Conservation (phyloP, 2,888 invertebrate species). For the Nomada hirtipes region DNA sequence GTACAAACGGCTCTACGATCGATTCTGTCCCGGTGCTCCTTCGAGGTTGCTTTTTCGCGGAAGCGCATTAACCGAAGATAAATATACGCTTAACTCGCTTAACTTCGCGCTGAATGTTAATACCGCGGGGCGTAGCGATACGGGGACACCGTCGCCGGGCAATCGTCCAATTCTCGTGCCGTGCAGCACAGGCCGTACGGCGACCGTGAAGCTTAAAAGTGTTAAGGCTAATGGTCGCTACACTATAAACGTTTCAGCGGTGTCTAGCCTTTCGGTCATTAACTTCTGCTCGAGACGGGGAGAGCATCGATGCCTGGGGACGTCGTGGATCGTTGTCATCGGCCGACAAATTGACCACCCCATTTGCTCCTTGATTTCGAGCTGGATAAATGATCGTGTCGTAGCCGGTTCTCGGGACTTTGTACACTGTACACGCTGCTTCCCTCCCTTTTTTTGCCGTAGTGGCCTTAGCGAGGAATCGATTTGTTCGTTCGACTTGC, state of each 20-base stretch:
- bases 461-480: neutral
- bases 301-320: conserved; percentile 5
- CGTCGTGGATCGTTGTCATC: conserved; percentile 6
- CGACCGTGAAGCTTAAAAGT: conserved; percentile 65
- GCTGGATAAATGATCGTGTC: neutral
- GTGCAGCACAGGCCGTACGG: conserved; percentile 22
- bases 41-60: conserved; percentile 44
- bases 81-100: conserved; percentile 57
- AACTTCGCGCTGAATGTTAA: conserved; percentile 53
- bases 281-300: conserved; percentile 39
- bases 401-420: neutral
- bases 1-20: conserved; percentile 36
- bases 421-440: neutral
- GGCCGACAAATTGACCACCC: conserved; percentile 35
- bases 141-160: conserved; percentile 63
- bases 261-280: conserved; percentile 46
- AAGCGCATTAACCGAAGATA: conserved; percentile 54
- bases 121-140: conserved; percentile 37
- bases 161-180: conserved; percentile 65
- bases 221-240: conserved; percentile 63
- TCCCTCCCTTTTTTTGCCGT: too few relatives aligned
- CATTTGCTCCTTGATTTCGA: neutral
- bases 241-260: conserved; percentile 42
- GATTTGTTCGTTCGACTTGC: neutral
- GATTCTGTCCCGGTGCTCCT: neutral